Evolutionary conservation across 2,888 invertebrate genomes (phyloP).

Genomic region (Ctena decussata): DNA sequence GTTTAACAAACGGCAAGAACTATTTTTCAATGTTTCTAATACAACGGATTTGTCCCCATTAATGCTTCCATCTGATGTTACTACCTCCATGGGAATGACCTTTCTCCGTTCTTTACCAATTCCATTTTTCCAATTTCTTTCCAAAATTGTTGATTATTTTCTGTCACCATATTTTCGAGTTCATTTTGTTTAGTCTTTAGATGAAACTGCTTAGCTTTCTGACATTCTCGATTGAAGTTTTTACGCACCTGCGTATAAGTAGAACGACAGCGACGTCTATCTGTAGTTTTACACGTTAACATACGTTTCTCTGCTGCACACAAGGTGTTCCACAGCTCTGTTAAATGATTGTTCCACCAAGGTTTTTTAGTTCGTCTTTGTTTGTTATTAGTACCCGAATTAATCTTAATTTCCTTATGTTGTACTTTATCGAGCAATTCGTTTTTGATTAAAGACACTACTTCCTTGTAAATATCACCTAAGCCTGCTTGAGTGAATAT

Average conservation of each 20-base stretch:
- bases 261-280: neutral
- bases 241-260: too few relatives aligned
- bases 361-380: too few relatives aligned
- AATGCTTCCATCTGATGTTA: neutral
- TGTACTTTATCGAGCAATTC: too few relatives aligned
- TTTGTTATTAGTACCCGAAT: too few relatives aligned
- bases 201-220: neutral
- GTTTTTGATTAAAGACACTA: too few relatives aligned
- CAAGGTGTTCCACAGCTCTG: too few relatives aligned
- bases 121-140: neutral
- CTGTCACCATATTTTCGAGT: neutral
- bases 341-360: too few relatives aligned
- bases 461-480: too few relatives aligned
- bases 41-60: neutral
- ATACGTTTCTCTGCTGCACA: too few relatives aligned
- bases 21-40: neutral
- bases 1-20: neutral
- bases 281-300: too few relatives aligned
- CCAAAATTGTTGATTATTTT: neutral
- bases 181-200: neutral
- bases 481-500: neutral
- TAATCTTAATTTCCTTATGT: neutral
- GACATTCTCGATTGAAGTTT: too few relatives aligned
- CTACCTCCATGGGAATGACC: neutral
- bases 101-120: neutral